Base-by-base conservation (phyloP, 2,797 vertebrate genomes). In the Sebastiscus albofasciatus region DNA sequence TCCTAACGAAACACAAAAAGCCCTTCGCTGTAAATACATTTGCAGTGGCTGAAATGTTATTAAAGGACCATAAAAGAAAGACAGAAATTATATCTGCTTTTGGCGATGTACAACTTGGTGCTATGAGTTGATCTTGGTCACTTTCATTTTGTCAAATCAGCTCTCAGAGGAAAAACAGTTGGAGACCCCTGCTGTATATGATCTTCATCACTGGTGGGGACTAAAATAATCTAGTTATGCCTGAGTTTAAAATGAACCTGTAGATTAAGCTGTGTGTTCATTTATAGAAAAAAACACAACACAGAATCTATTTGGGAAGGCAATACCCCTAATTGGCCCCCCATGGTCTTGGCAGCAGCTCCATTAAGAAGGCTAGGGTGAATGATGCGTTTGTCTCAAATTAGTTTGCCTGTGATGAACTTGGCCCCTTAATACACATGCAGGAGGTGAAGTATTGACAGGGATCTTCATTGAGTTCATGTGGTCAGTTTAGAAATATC, bases 321-420 rank as follows among this genome's bases (percentile, higher is more conserved):
- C 7, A 27, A 18, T 31, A 49, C 1, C 67, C n/a, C 4, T 11
- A 12, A 8, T 71, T 67, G 8, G 13, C 22, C 24, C 29, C n/a
- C 33, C 46, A 9, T 72, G 39, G 29, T 46, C 29, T 52, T 20
- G 7, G 12, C 24, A 62, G 42, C 0, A 2, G 20, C 18, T 77
- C 62, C n/a, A 22, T 72, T 46, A 68, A 31, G 18, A 67, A n/a
- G 20, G 31, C 18, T 52, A 33, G 75, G 67, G 27, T 67, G 42
- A 73, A 79, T 67, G 6, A 76, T 82, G 29, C 16, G 60, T 73
- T 80, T 73, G 58, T 74, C 52, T 77, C 49, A 73, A 16, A 68
- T 76, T 64, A 59, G 5, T 83, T 58, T 79, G 26, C 8, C 6
- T 74, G 22, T 75, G 72, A 67, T 54, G 13, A 56, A 75, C 52